Conservation (phyloP, 2,113 vertebrate species). For the Neolamprologus fasciatus region DNA sequence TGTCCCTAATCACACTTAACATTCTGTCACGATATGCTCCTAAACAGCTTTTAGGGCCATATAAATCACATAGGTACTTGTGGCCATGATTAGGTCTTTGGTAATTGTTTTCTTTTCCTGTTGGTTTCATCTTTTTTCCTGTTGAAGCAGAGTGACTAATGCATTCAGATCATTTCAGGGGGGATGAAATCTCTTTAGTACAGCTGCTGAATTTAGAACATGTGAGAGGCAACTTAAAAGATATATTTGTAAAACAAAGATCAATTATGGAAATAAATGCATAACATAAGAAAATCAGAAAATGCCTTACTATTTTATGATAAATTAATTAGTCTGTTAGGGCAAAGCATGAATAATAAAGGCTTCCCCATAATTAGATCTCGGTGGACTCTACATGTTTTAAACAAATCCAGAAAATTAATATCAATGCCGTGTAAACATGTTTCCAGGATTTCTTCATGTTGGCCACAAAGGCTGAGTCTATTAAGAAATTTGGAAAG, state of each 20-base stretch:
- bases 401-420: conserved; percentile 63
- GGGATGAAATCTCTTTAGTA: conserved; percentile 19
- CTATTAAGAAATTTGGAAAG: conserved; percentile 66
- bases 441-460: conserved; percentile 62
- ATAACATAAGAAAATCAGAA: conserved; percentile 45
- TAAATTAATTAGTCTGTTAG: conserved; percentile 66
- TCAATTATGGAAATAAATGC: conserved; percentile 62
- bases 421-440: conserved; percentile 64
- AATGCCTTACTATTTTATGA: conserved; percentile 41
- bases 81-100: conserved; percentile 27
- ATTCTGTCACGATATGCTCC: conserved; percentile 49
- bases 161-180: conserved; percentile 27
- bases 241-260: conserved; percentile 65
- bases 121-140: neutral
- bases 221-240: conserved; percentile 39
- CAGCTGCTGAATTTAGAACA: conserved; percentile 24
- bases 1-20: conserved; percentile 53
- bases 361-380: conserved; percentile 57
- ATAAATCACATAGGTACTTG: conserved; percentile 39
- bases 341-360: conserved; percentile 63
- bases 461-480: conserved; percentile 54
- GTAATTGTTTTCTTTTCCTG: conserved; percentile 29
- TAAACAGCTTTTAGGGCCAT: conserved; percentile 38
- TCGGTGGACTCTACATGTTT: conserved; percentile 60
- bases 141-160: conserved; percentile 5